Evolutionary conservation across 2,797 vertebrate species (phyloP), one percentile per base, ranked within the genome.

Genomic region (Pachyuromys duprasi): DNA sequence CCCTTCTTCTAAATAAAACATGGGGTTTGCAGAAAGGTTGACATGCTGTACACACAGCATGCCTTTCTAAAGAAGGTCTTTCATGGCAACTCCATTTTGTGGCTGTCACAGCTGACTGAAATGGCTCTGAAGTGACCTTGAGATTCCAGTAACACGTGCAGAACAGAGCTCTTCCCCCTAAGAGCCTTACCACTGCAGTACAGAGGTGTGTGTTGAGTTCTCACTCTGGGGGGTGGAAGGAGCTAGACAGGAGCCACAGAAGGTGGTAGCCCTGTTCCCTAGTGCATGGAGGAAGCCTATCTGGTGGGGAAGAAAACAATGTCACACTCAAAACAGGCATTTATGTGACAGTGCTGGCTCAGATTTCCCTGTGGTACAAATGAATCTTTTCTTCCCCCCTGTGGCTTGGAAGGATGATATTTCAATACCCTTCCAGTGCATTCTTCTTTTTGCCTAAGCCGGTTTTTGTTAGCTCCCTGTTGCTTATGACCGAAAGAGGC

Each of bases 381-480:
- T 3, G 36, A 93, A 95, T 87, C 39, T 28, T 67, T 80, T 92
- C 62, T 82, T 72, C 80, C 60, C 70, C 80, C 60, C 62, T 57
- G 15, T 55, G 62, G n/a, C 65, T 93, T 89, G 70, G 49, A 89
- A 94, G 57, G 78, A n/a, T 67, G 70, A 15, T 24, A 80, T 28
- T 69, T 90, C 89, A 69, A 33, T 90, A 89, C 62, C 39, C 33
- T 95, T 74, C 45, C 28, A 83, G 87, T 8, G 15, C 8, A 28
- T 63, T 74, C 55, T 28, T 92, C 69, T 72, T 89, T 86, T 86
- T 57, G 87, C 60, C 89, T 60, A 95, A 90, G 60, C 49, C 24
- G 28, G 49, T 80, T 80, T 93, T 49, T 67, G 7, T 86, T 89
- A 62, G 42, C 90, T 93, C 78, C 86, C 49, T 96, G 88, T 88